Evolutionary conservation across 1,140 invertebrate species (phyloP), one percentile per base, ranked within the genome.

Genomic region (Laupala kohalensis): DNA sequence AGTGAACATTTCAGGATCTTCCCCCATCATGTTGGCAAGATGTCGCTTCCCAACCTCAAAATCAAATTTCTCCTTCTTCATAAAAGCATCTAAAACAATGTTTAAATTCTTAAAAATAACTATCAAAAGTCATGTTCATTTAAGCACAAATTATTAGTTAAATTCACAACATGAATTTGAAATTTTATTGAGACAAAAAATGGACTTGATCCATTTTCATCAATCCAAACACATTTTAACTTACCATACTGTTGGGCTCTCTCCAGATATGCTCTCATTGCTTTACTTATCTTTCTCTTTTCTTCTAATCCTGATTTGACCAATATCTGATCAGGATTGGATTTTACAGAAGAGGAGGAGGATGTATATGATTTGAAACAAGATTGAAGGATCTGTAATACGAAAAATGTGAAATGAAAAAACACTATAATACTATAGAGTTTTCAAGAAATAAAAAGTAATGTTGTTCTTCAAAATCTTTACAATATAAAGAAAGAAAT

Each of bases 1-100:
- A 0, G 91, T 92, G 79, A 99, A 93, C 12, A 84, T 88, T 74
- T 94, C 90, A 1, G 90, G 87, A 84, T 98, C 90, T 80, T 90
- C 87, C 3, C 96, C 95, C 97, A 99, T 99, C 86, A 99, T 99
- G 80, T 98, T 98, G 5, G 97, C 97, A 70, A 99, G 85, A 84
- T 99, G 95, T 26, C 95, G 83, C 80, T 92, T 94, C 13, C 97
- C 97, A 77, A 96, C 89, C 78, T 95, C 88, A 82, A 90, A 99
- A 76, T 96, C 91, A 71, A 86, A 77, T 67, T 86, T 84, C 81
- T 98, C 88, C 74, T 88, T 85, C 76, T 90, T 87, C 85, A 98
- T 92, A 78, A 97, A 95, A 75, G 88, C 86, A 79, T 96, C 89
- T 89, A 73, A 28, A 80, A 13, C 37, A 1, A 53, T 53, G 37